Base-by-base conservation (phyloP, 2,797 vertebrate genomes). In the Acanthurus tractus region DNA sequence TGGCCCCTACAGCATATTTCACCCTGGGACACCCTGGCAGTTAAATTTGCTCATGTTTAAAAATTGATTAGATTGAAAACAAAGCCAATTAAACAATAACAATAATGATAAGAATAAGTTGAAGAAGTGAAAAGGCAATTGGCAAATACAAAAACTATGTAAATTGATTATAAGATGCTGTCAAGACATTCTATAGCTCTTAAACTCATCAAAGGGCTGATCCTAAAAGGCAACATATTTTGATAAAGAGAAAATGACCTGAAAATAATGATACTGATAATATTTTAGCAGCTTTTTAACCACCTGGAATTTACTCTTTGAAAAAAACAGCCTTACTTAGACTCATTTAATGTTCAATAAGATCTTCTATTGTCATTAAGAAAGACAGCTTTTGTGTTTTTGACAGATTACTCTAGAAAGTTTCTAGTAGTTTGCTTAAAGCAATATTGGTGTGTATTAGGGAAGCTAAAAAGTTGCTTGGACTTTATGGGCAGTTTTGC, bases 401-500 rank as follows among this genome's bases (percentile, higher is more conserved):
- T 70, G 63, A 76, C 68, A 67, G 79, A 63, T 55, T 59, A 34
- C 58, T 34, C 29, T 34, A 34, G 29, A 34, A 34, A 34, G 71
- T 78, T 78, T 63, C 55, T 5, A 72, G 68, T 76, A 73, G 25
- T 52, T 34, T n/a, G 42, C 45, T 71, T 83, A 50, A 63, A 2
- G 46, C 68, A 25, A 10, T 46, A 34, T 45, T 73, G 56, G 54
- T 76, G 72, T 52, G 42, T 8, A 59, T 34, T 34, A 34, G 29
- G 29, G 29, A 34, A 6, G 65, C 63, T 72, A 65, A 7, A 73
- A 53, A 29, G 64, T 86, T 70, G 87, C 86, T 86, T 73, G 69
- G 84, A 85, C 83, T 81, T 54, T 69, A 78, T 54, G 74, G 81
- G 81, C 73, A 69, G 70, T 79, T 45, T 48, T 79, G 53, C 53